Base-by-base conservation (phyloP, 1,140 invertebrate genomes). In the Pseudobourletiella spinata region DNA sequence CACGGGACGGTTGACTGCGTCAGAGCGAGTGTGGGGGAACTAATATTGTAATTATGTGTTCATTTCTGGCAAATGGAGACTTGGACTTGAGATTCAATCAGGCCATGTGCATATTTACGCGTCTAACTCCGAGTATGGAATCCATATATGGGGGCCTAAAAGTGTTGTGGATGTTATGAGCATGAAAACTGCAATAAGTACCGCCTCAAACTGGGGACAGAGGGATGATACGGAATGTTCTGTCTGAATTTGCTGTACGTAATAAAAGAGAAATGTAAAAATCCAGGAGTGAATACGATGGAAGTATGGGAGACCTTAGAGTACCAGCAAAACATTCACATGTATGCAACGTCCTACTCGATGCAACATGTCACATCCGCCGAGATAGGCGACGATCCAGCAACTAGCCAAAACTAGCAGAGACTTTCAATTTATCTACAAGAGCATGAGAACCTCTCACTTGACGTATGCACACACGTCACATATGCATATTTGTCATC, bases 341-440 rank as follows among this genome's bases (percentile, higher is more conserved):
- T n/a, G n/a, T n/a, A 39, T 39, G n/a, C 32, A 11, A 11, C 14
- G 16, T 54, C 16, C 8, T 24, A 54, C 8, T 54, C 50, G 50
- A 54, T 28, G 50, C 30, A 54, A 54, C 50, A 28, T 54, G 50
- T 28, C 50, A 54, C 50, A 54, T 54, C 50, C 50, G 50, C 8
- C 50, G 14, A 20, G 24, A 54, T 30, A 54, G 28, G 3, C 24
- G 20, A 54, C 50, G 50, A n/a, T n/a, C n/a, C 30, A 28, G 50
- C 30, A 22, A 54, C 30, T 28, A 54, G 50, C 50, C 24, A 6
- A n/a, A n/a, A n/a, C n/a, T n/a, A n/a, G n/a, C n/a, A 6, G 6
- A 54, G 30, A 54, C 30, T 54, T 28, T 28, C 11, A 54, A 54
- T 54, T 54, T 54, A 54, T 54, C 30, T 14, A 28, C 50, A 54